phyloP scores from a whole-genome alignment of 2,888 invertebrate species.

The Sericinus montela region DNA sequence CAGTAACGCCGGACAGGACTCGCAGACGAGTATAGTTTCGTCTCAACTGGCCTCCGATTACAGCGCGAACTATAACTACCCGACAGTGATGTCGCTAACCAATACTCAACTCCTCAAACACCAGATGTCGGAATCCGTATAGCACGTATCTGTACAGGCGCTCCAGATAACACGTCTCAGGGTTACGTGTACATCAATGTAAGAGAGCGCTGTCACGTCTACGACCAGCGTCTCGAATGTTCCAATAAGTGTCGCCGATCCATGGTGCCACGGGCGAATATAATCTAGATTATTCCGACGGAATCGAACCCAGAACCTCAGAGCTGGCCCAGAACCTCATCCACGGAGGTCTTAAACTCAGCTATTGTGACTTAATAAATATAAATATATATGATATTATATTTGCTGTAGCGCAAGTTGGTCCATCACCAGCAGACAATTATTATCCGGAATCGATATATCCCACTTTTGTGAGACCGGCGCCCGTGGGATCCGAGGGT shows the following conservation, averaged over 20 bases:
- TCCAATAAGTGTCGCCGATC: conserved; percentile 30
- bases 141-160: conserved; percentile 36
- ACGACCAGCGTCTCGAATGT: conserved; percentile 36
- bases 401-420: conserved; percentile 44
- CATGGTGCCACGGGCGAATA: conserved; percentile 28
- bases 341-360: no score
- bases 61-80: conserved; percentile 48
- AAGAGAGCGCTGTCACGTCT: conserved; percentile 36
- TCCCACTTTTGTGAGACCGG: conserved; percentile 83
- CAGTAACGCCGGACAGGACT: conserved; percentile 47
- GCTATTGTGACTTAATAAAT: no score
- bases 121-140: conserved; percentile 24
- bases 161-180: conserved; percentile 44
- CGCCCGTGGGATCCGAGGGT: conserved; percentile 86
- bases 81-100: conserved; percentile 31
- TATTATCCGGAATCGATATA: conserved; percentile 71
- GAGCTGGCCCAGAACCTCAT: no score
- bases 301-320: no score
- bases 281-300: conserved; percentile 22
- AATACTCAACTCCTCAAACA: conserved; percentile 30
- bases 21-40: conserved; percentile 43
- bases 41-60: conserved; percentile 50
- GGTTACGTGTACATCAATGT: conserved; percentile 50
- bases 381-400: neutral
- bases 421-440: conserved; percentile 45